Evolutionary conservation across 2,888 invertebrate genomes (phyloP), one percentile per base, ranked within the genome.

Genomic region (Athalia circularis): DNA sequence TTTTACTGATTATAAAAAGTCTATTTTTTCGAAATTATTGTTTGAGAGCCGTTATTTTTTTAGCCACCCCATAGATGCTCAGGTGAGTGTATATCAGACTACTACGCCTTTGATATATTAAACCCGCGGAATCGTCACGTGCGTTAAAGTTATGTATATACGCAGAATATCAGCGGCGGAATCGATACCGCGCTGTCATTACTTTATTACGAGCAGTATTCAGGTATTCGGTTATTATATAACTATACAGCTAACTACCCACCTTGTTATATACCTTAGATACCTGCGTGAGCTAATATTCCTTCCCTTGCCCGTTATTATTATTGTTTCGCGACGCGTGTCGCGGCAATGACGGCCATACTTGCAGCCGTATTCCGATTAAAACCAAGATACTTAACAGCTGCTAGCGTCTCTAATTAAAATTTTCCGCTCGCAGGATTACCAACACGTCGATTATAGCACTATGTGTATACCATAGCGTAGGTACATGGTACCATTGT

Each of bases 301-400:
- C 29, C 29, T 29, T 29, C 29, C 29, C 29, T 29, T 29, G 29
- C 29, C 29, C 29, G 29, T 29, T 29, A 54, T n/a, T n/a, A n/a
- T 72, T 72, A 72, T 72, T 59, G 57, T 72, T 72, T 47, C 45
- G 72, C 59, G 57, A 59, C 72, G 59, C 70, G 54, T 70, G 45
- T 8, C 15, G 29, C 3, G 52, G 13, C 9, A 9, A 54, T 11
- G n/a, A 9, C 11, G 54, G 52, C 11, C 52, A 7, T 52, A 11
- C 52, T 9, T 67, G n/a, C 13, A 13, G 5, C 29, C 7, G 67
- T 47, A 8, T 4, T 57, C 13, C 57, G 72, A 57, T 72, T 57
- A 72, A 29, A 72, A 57, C 72, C 47, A 72, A 59, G 72, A 72
- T 72, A 72, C 72, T 72, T 45, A 72, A 72, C 62, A 54, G 29